phyloP scores from a whole-genome alignment of 64 coral and sea anemone genomes.

The Orbicella faveolata region DNA sequence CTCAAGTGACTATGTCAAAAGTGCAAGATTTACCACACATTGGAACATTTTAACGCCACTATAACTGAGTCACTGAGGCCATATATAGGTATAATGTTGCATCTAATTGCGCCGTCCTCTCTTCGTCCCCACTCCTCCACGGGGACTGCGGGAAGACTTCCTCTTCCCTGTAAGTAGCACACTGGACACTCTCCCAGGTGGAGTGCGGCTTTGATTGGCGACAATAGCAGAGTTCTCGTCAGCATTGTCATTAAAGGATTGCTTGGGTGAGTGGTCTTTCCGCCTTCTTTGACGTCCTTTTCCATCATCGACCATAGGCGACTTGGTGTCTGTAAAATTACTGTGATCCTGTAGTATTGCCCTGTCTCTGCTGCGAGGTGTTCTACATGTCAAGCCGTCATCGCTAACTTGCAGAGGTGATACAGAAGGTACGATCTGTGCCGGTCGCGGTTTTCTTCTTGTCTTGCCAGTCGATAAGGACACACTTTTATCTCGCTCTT shows the following conservation, averaged over 20 bases:
- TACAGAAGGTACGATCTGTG: not conserved
- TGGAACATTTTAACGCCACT: not conserved
- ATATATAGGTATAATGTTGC: no score
- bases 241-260: not conserved
- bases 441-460: not conserved
- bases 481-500: not conserved
- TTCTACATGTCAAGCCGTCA: not conserved
- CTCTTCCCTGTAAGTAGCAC: not conserved
- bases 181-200: slow-evolving; percentile 24
- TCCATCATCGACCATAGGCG: not conserved
- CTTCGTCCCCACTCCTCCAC: not conserved
- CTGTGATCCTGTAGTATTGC: slow-evolving; percentile 17
- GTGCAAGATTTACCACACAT: not conserved
- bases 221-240: slow-evolving; percentile 10
- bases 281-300: not conserved
- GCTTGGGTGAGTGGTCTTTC: not conserved
- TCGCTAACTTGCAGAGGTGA: not conserved
- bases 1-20: not conserved
- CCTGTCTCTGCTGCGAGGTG: not conserved
- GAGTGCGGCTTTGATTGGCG: slow-evolving; percentile 1
- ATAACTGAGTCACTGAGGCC: no score
- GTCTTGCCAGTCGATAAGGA: not conserved
- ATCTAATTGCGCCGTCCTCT: not conserved
- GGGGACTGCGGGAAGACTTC: not conserved
- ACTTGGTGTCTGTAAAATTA: slow-evolving; percentile 6